A percentile compares a stretch with the other conserved stretches of the same genome.
Evolutionary conservation across 2,888 invertebrate genomes (phyloP).

Genomic region (Drosophila borealis): DNA sequence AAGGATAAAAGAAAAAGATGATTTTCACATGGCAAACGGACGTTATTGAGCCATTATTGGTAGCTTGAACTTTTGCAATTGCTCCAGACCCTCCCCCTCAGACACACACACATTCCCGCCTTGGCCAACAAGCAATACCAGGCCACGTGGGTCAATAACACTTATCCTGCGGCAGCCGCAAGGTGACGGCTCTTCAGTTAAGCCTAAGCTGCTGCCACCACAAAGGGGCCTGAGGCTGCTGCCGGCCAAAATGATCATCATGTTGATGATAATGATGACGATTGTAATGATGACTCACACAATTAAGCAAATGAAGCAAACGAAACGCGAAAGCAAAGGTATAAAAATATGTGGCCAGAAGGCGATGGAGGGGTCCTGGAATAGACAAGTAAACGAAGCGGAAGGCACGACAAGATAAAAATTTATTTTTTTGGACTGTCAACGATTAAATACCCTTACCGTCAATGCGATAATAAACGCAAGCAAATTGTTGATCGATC

Average conservation of each 20-base stretch:
- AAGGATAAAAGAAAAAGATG: slow-evolving; percentile 1
- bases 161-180: slow-evolving; percentile 52
- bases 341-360: not conserved
- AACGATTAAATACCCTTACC: slow-evolving; percentile 8
- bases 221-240: slow-evolving; percentile 7
- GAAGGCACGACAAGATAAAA: slow-evolving; percentile 26
- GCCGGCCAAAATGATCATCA: not conserved
- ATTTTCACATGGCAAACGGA: slow-evolving; percentile 6
- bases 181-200: slow-evolving; percentile 52
- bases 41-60: slow-evolving; percentile 12
- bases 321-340: slow-evolving; percentile 37
- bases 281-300: slow-evolving; percentile 74
- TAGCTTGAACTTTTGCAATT: slow-evolving; percentile 18
- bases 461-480: no score
- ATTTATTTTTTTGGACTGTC: not conserved
- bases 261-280: slow-evolving; percentile 33
- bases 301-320: slow-evolving; percentile 83
- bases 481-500: no score
- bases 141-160: slow-evolving; percentile 73
- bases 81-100: not conserved
- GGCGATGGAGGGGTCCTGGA: not conserved
- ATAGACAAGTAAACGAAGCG: slow-evolving; percentile 25
- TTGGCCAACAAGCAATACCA: slow-evolving; percentile 27
- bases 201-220: slow-evolving; percentile 16
- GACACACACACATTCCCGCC: no score